Evolutionary conservation across 2,113 vertebrate species (phyloP).

Genomic region (Ailuropoda melanoleuca): DNA sequence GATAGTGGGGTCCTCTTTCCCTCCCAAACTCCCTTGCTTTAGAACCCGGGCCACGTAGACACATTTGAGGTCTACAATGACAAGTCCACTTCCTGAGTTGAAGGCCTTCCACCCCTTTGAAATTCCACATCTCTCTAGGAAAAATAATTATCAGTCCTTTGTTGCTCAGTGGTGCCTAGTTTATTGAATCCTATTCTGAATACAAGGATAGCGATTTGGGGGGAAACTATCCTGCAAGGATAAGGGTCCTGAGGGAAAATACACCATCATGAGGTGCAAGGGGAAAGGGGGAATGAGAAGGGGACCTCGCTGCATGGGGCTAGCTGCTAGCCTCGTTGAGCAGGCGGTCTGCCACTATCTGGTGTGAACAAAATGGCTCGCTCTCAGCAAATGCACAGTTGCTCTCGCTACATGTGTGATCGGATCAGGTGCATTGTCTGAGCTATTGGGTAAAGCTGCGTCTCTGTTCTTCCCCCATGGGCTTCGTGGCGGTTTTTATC

Average conservation of each 20-base stretch:
- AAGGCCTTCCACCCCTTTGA: neutral
- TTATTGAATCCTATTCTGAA: neutral
- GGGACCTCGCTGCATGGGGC: too few species aligned
- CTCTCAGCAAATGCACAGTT: neutral
- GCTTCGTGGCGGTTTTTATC: slow-evolving; percentile 19
- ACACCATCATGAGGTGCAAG: neutral
- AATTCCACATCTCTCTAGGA: neutral
- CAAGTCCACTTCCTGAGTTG: neutral
- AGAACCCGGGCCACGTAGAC: neutral
- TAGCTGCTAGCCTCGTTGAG: neutral
- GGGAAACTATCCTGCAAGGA: neutral
- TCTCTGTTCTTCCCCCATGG: slow-evolving; percentile 1
- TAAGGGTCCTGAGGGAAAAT: neutral
- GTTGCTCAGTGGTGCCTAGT: neutral
- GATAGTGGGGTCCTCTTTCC: neutral
- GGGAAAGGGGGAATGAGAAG: neutral
- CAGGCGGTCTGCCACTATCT: neutral
- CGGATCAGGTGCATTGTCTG: neutral
- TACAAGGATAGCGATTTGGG: neutral
- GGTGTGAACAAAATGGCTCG: neutral
- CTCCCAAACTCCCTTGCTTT: neutral
- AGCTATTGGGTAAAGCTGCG: neutral
- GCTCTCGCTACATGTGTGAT: neutral
- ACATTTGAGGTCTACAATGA: neutral
- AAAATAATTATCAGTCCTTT: neutral